Evolutionary conservation across 2,797 vertebrate species (phyloP), one percentile per base, ranked within the genome.

Genomic region (Furcifer pardalis): DNA sequence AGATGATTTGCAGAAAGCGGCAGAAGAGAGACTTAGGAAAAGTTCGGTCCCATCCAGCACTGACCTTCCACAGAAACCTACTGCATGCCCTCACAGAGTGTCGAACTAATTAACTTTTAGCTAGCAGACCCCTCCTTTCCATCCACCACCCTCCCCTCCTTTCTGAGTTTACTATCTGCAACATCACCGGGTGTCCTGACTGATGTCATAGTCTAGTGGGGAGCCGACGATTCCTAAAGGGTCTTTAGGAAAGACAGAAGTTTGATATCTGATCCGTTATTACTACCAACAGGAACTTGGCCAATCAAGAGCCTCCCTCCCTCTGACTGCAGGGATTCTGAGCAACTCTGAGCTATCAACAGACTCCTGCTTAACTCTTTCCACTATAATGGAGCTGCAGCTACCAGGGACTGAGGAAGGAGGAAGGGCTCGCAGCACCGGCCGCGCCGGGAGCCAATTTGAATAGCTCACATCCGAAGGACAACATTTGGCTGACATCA

Each of bases 31-130:
- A 85, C 94, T 95, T 91, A 83, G 87, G 59, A 92, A 91, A 93
- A 71, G 74, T 95, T 96, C 97, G 97, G 97, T 97, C 97, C 97
- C 96, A 97, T 97, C 93, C 92, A 96, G 94, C 96, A 94, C 92
- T 95, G 96, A 95, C 94, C 96, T 95, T 93, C 92, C 92, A 90
- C 93, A 80, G 89, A 92, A 94, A 94, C 95, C 91, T 83, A 96
- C 93, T 94, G 95, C 95, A 96, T 91, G 93, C 86, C 91, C 95
- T 94, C 81, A 83, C 46, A 91, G 87, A 84, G 95, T 95, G 97
- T 91, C 95, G 96, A 83, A 95, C 96, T 94, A 93, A 95, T 96
- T 91, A 92, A 88, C 84, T 79, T 49, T 90, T 84, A 95, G 94
- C 93, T 91, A 82, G 91, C 76, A 83, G 93, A 94, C 95, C 91